Conservation (phyloP, 1,140 invertebrate genomes). For the Bathynomus jamesi region DNA sequence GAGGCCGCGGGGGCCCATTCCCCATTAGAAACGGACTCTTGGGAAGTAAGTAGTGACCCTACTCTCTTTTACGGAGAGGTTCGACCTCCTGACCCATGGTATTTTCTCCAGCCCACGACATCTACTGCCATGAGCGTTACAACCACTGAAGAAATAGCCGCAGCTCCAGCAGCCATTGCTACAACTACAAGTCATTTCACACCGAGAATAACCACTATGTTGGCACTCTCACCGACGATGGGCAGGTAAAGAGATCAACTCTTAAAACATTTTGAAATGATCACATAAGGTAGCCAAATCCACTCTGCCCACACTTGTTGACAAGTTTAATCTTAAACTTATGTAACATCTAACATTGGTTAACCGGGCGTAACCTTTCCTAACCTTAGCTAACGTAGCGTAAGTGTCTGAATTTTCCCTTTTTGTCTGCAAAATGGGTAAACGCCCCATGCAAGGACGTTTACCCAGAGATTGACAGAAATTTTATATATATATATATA, state of each 20-base stretch:
- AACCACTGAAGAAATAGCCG: neutral
- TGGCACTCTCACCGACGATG: constrained; percentile 29
- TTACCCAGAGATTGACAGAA: neutral
- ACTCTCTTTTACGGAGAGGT: constrained; percentile 32
- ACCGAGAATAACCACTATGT: constrained; percentile 22
- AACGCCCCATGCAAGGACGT: too few species aligned
- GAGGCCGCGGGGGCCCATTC: constrained; percentile 81
- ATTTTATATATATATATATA: constrained; percentile 4
- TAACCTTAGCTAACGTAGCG: too few species aligned
- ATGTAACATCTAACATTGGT: too few species aligned
- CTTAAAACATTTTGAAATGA: too few species aligned
- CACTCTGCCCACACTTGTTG: too few species aligned
- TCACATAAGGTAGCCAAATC: too few species aligned
- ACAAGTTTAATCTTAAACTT: too few species aligned
- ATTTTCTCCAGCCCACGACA: constrained; percentile 24
- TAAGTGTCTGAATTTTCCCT: too few species aligned
- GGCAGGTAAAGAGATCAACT: constrained; percentile 26
- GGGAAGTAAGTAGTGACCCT: constrained; percentile 30
- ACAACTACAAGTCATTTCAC: constrained; percentile 12
- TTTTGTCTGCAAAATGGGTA: too few species aligned
- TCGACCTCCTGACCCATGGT: constrained; percentile 28
- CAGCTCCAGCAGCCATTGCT: constrained; percentile 16
- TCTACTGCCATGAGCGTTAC: constrained; percentile 13
- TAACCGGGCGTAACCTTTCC: too few species aligned
- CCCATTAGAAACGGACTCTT: constrained; percentile 53